Conservation (phyloP, 2,888 invertebrate species). For the Caenorhabditis zanzibari region DNA sequence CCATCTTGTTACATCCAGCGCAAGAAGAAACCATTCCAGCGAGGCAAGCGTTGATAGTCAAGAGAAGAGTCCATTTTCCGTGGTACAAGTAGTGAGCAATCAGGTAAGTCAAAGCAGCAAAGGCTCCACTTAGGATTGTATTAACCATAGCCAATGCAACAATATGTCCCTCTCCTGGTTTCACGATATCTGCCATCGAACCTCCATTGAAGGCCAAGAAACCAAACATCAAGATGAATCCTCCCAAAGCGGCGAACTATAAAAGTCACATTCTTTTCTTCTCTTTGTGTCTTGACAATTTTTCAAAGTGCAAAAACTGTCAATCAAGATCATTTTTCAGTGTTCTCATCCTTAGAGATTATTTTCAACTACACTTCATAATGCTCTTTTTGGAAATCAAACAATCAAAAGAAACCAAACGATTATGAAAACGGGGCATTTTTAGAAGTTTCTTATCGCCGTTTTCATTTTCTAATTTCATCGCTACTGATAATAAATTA, state of each 20-base stretch:
- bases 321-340: background rate
- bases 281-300: no score
- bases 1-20: conserved; percentile 85
- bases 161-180: conserved; percentile 84
- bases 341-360: background rate
- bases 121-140: conserved; percentile 85
- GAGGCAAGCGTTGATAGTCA: conserved; percentile 85
- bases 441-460: conserved; percentile 40
- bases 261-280: conserved; percentile 42
- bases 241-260: conserved; percentile 86
- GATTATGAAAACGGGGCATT: conserved; percentile 45
- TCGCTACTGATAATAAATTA: conserved; percentile 39
- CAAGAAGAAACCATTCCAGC: conserved; percentile 85
- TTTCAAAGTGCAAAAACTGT: conserved; percentile 12
- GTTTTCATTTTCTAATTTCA: background rate
- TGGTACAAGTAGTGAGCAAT: conserved; percentile 83
- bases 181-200: conserved; percentile 84
- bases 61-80: conserved; percentile 85
- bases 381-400: conserved; percentile 36
- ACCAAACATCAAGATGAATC: conserved; percentile 86
- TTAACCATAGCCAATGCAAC: conserved; percentile 85
- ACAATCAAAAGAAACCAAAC: conserved; percentile 53
- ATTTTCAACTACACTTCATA: conserved; percentile 1
- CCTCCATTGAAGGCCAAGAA: conserved; percentile 86
- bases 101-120: conserved; percentile 85